These are phyloP conservation scores for Philopedon plagiatum DNA, from an alignment of 2,888 invertebrate species.

Conservation along the genomic window DNA sequence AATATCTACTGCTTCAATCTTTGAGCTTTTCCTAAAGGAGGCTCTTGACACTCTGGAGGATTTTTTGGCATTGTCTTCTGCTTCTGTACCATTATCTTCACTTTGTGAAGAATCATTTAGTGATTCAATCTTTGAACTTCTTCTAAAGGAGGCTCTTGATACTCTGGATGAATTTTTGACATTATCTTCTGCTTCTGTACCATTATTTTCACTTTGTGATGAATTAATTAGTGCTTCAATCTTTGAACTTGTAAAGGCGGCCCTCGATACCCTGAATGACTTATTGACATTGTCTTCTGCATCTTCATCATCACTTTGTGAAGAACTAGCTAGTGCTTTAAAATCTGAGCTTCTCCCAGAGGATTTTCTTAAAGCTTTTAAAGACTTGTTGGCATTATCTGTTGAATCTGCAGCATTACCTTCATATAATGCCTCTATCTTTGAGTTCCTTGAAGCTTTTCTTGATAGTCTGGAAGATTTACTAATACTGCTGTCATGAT, in stretches of 20 bases:
- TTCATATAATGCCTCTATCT: neutral
- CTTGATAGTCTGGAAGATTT: neutral
- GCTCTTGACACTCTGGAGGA: neutral
- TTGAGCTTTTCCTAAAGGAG: neutral
- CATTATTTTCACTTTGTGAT: neutral
- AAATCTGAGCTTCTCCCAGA: neutral
- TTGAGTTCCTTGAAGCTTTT: neutral
- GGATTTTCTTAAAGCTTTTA: neutral
- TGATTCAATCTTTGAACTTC: neutral
- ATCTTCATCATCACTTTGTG: neutral
- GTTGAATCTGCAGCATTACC: neutral
- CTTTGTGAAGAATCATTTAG: neutral
- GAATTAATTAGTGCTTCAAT: neutral
- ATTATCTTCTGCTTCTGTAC: neutral
- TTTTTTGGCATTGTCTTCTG: neutral
- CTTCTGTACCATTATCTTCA: neutral
- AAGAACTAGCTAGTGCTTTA: neutral
- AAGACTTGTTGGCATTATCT: neutral
- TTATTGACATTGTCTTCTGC: constrained; percentile 1
- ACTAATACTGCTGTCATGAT: neutral
- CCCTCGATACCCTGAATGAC: neutral
- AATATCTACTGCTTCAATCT: neutral
- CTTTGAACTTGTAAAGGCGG: neutral
- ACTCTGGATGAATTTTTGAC: neutral
- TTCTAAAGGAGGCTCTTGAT: neutral